phyloP scores from a whole-genome alignment of 1,140 invertebrate species.

The Cydia fagiglandana region DNA sequence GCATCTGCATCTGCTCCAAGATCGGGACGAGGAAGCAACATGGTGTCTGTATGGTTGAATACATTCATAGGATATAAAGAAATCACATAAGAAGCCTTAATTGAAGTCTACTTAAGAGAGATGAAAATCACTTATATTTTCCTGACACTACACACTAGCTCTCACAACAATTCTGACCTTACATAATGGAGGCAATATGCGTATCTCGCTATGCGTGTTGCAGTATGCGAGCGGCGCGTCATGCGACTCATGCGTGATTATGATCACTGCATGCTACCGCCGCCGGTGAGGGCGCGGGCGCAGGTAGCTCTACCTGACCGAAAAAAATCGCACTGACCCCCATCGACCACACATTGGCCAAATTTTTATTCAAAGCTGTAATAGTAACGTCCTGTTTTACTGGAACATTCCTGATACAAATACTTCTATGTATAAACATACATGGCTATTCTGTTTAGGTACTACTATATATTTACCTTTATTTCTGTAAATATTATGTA shows the following conservation, averaged over 20 bases:
- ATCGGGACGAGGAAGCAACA: neutral
- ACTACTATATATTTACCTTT: too few species aligned
- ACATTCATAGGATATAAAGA: neutral
- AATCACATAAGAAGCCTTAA: neutral
- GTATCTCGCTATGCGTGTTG: neutral
- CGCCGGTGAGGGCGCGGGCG: neutral
- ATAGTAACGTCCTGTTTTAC: neutral
- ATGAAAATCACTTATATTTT: too few species aligned
- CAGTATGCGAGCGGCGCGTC: slow-evolving; percentile 9
- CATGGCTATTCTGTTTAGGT: too few species aligned
- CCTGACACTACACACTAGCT: too few species aligned
- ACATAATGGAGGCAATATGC: neutral
- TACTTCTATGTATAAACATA: neutral
- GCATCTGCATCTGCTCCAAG: neutral
- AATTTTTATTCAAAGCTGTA: neutral
- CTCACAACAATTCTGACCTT: neutral
- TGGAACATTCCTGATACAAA: neutral
- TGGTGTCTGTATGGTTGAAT: neutral
- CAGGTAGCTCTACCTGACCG: slow-evolving; percentile 22
- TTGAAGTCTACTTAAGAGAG: too few species aligned
- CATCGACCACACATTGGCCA: slow-evolving; percentile 1
- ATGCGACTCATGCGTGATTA: neutral
- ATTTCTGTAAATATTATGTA: too few species aligned
- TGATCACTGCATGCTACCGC: neutral
- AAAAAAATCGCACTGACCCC: slow-evolving; percentile 24